A percentile compares a stretch with the other conserved stretches of the same genome.
phyloP scores from a whole-genome alignment of 2,888 invertebrate species.

The Allygus modestus region DNA sequence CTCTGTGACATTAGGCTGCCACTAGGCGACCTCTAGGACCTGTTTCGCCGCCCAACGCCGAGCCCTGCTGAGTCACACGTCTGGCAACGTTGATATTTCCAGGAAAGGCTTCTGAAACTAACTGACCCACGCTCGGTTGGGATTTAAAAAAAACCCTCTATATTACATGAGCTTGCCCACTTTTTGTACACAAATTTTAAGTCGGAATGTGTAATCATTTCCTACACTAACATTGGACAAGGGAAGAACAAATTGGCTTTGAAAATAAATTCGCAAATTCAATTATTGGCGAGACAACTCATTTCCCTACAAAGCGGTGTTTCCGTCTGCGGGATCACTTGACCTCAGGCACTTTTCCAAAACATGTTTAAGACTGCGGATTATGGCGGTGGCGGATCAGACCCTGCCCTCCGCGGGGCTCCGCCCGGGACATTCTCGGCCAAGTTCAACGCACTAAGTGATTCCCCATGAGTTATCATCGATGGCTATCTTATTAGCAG shows the following conservation, averaged over 20 bases:
- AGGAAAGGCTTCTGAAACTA: no score
- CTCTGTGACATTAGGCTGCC: neutral
- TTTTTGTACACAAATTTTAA: no score
- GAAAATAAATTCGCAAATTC: neutral
- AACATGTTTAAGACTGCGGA: neutral
- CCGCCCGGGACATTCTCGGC: constrained; percentile 18
- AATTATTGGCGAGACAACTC: neutral
- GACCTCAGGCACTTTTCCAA: neutral
- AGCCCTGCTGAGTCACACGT: neutral
- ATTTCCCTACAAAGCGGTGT: neutral
- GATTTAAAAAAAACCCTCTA: no score
- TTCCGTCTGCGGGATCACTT: neutral
- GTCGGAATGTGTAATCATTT: no score
- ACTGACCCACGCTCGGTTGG: no score
- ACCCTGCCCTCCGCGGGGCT: neutral
- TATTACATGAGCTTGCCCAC: no score
- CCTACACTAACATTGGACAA: no score
- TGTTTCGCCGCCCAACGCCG: constrained; percentile 3
- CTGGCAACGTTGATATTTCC: no score
- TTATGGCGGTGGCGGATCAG: neutral
- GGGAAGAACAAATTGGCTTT: no score
- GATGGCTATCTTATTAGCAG: constrained; percentile 51
- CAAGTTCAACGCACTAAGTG: constrained; percentile 58
- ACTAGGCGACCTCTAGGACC: neutral
- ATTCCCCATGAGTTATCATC: constrained; percentile 42